A percentile compares a stretch with the other conserved stretches of the same genome.
phyloP scores from a whole-genome alignment of 2,797 vertebrate genomes.

The Meriones psammophilus region DNA sequence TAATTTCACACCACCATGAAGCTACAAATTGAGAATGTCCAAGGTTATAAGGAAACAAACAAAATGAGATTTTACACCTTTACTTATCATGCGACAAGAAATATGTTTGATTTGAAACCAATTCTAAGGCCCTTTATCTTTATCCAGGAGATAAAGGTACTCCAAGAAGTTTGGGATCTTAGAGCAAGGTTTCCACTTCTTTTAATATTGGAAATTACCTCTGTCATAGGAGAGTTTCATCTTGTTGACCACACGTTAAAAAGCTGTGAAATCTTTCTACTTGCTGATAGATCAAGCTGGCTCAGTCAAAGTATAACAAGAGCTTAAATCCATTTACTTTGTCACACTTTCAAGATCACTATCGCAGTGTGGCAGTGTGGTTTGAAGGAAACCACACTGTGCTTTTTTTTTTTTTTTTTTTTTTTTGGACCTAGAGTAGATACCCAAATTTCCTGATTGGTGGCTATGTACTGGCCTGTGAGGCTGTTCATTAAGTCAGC shows the following conservation, averaged over 20 bases:
- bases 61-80: background rate
- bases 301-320: background rate
- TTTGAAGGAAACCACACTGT: background rate
- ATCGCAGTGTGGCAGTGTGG: background rate
- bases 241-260: background rate
- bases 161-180: background rate
- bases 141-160: background rate
- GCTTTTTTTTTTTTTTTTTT: background rate
- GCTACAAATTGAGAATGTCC: background rate
- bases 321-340: background rate
- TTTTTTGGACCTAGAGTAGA: background rate
- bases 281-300: conserved; percentile 4
- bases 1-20: background rate
- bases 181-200: background rate
- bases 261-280: background rate
- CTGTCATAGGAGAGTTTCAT: background rate
- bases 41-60: background rate
- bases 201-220: background rate
- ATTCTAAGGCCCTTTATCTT: background rate
- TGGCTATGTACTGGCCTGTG: background rate
- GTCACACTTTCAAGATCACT: background rate
- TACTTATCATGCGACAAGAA: background rate
- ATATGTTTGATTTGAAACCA: background rate
- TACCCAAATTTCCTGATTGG: background rate
- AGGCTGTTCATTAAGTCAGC: background rate